Evolutionary conservation across 2,113 vertebrate species (phyloP).

Genomic region (Marcusenius ussheri): DNA sequence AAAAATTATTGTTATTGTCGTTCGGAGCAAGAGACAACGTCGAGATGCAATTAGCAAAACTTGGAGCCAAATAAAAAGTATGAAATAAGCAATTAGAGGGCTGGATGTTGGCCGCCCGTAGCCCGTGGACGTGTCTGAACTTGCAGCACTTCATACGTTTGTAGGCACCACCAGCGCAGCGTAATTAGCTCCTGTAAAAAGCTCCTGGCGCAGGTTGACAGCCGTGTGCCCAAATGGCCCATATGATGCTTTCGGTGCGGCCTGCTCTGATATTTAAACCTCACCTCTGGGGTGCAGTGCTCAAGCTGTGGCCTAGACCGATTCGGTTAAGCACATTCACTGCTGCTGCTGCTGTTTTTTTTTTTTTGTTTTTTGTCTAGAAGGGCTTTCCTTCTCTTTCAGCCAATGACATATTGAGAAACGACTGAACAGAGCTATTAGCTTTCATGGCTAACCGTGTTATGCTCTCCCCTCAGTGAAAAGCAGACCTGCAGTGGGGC

Average conservation of each 20-base stretch:
- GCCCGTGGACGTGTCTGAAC: background rate
- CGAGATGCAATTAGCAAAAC: background rate
- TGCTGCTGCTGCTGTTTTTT: background rate
- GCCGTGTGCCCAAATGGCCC: background rate
- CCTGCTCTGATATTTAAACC: background rate
- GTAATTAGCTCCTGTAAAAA: constrained; percentile 13
- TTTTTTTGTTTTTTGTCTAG: background rate
- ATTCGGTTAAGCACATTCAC: background rate
- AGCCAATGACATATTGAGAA: background rate
- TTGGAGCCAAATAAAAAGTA: constrained; percentile 1
- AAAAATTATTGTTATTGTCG: background rate
- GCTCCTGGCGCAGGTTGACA: background rate
- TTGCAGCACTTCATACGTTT: background rate
- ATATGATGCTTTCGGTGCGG: background rate
- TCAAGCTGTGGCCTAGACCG: background rate
- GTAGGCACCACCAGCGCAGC: background rate
- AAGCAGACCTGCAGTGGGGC: background rate
- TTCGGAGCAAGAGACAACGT: background rate
- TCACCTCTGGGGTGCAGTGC: background rate
- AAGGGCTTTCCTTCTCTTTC: background rate
- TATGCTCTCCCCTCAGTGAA: background rate
- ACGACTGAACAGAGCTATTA: background rate
- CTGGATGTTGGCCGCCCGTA: background rate
- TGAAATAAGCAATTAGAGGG: background rate
- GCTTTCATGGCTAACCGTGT: background rate